Base-by-base conservation (phyloP, 2,113 vertebrate species). In the Gymnarchus niloticus region DNA sequence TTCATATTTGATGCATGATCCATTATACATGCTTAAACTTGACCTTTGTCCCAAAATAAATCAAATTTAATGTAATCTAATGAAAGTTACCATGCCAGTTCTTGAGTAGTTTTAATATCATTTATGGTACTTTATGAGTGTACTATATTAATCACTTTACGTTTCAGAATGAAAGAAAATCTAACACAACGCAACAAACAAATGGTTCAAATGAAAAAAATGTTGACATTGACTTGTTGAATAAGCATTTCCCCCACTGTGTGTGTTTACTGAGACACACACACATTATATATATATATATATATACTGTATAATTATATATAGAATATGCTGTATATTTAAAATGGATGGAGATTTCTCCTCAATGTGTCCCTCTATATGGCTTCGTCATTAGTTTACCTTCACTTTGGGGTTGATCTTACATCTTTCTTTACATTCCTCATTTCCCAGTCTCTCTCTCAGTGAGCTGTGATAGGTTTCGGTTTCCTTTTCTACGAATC, bases 401-500 rank as follows among this genome's bases (percentile, higher is more conserved):
- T 83, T 83, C 4, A 8, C 57, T 5, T 54, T 21, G 14, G 81
- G 6, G 8, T 23, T 51, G 33, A 25, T n/a, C 4, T 54, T 1
- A 51, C 80, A 81, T 25, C 49, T 78, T 83, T 33, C 77, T 10
- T 0, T 0, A 37, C 89, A 89, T 1, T 2, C 6, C 6, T n/a
- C 12, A 21, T 19, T 48, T 14, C 69, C 17, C 1, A 82, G 17
- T 28, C 59, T 57, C 23, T 57, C 12, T n/a, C 2, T 33, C 0
- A 92, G 86, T 25, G n/a, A 49, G 0, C 0, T 19, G 85, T 92
- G 90, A 54, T 85, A 90, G 0, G 57, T 86, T 87, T 91, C 89
- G 87, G 90, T 92, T 91, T 92, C 90, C 21, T 88, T 87, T 89
- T 91, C 90, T 17, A 92, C 25, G 59, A 89, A 92, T 0, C 41